Conservation (phyloP, 1,140 invertebrate genomes). For the Armadillidium nasatum region DNA sequence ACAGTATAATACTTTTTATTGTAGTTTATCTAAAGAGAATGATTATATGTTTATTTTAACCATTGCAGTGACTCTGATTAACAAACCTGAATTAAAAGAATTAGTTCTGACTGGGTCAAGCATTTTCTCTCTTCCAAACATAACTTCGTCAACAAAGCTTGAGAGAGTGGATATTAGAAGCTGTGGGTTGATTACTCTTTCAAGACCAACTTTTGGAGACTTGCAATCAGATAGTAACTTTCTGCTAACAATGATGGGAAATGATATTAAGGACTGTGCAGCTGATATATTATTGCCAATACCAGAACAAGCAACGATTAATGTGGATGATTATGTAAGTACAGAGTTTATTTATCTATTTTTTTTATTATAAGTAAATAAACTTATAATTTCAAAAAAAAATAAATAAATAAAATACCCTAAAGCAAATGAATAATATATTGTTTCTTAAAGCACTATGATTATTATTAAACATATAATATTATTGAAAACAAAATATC, state of each 20-base stretch:
- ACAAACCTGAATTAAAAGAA: neutral
- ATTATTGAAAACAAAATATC: no score
- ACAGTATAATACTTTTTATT: no score
- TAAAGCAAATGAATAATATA: no score
- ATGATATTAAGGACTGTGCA: neutral
- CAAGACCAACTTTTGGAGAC: neutral
- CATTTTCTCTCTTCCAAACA: neutral
- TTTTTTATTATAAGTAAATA: no score
- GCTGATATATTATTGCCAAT: neutral
- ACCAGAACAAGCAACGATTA: neutral
- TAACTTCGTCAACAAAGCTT: neutral
- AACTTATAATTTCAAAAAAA: no score
- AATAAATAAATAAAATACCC: no score
- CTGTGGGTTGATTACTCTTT: neutral
- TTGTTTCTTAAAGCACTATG: no score
- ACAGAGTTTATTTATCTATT: no score
- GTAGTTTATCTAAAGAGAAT: no score
- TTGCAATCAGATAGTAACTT: neutral
- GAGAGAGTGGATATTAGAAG: neutral
- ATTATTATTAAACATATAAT: no score
- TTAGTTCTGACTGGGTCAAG: neutral
- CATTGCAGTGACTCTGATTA: neutral
- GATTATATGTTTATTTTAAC: no score
- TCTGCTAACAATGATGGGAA: neutral
- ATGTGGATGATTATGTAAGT: neutral